Conservation (phyloP, 2,888 invertebrate genomes). For the Tetragnatha montana region DNA sequence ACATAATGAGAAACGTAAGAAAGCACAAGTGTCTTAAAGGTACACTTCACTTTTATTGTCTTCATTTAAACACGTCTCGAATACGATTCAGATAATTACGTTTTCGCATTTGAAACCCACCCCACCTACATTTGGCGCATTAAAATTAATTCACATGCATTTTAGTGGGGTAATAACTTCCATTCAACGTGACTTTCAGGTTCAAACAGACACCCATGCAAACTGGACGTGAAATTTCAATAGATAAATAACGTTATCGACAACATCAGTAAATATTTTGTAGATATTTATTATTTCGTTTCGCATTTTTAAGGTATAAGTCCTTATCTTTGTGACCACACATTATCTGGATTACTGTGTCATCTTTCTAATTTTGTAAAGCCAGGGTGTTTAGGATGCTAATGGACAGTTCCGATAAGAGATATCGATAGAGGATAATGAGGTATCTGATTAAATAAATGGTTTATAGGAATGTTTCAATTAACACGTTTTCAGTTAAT, state of each 20-base stretch:
- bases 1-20: no score
- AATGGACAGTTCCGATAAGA: conserved; percentile 41
- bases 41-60: no score
- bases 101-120: no score
- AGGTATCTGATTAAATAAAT: conserved; percentile 37
- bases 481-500: no score
- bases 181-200: no score
- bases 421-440: conserved; percentile 36
- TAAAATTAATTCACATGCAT: no score
- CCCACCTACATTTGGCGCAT: no score
- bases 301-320: not conserved
- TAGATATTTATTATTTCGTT: not conserved
- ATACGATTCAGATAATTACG: no score
- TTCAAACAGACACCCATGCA: no score
- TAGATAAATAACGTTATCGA: not conserved
- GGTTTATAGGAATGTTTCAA: not conserved
- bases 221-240: not conserved
- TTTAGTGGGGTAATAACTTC: no score
- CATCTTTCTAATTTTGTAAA: conserved; percentile 5
- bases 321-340: not conserved
- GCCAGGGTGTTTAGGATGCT: not conserved
- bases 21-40: no score
- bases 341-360: conserved; percentile 16
- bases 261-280: not conserved
- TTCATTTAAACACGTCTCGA: no score